These are phyloP conservation scores for Anarsia innoxiella DNA, from an alignment of 2,888 invertebrate species.

Conservation along the genomic window DNA sequence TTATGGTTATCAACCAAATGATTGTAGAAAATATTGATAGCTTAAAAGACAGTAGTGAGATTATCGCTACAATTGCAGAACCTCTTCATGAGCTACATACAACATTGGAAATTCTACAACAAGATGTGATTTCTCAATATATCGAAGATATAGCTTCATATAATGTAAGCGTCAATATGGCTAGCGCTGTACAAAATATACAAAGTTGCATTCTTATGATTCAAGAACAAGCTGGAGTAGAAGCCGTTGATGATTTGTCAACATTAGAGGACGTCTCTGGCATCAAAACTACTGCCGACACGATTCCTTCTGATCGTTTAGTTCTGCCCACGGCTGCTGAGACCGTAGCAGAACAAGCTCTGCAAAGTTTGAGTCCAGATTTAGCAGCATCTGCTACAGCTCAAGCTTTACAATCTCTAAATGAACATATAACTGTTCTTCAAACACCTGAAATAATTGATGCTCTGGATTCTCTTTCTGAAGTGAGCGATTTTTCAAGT, in stretches of 20 bases:
- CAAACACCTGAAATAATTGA: constrained; percentile 52
- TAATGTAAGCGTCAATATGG: constrained; percentile 43
- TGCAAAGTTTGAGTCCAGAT: constrained; percentile 27
- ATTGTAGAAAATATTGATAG: constrained; percentile 47
- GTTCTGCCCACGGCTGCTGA: constrained; percentile 42
- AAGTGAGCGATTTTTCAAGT: constrained; percentile 49
- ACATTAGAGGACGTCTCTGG: constrained; percentile 75
- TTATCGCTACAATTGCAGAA: constrained; percentile 55
- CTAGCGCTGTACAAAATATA: constrained; percentile 51
- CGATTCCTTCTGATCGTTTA: constrained; percentile 49
- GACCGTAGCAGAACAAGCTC: constrained; percentile 29
- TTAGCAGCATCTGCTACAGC: constrained; percentile 35
- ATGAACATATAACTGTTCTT: constrained; percentile 46
- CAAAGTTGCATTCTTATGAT: constrained; percentile 64
- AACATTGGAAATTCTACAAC: constrained; percentile 60
- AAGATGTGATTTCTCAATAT: constrained; percentile 59
- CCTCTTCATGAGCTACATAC: constrained; percentile 60
- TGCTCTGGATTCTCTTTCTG: constrained; percentile 48
- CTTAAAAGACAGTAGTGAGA: constrained; percentile 36
- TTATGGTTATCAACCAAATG: constrained; percentile 46
- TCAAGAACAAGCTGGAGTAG: constrained; percentile 61
- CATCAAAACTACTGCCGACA: constrained; percentile 71
- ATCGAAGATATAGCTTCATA: constrained; percentile 39
- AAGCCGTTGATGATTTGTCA: constrained; percentile 69
- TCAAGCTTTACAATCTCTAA: constrained; percentile 47